Percentiles rank a stretch among this genome's conserved stretches.
Conservation (phyloP, 2,797 vertebrate genomes). For the Brachyrhaphis roseni region DNA sequence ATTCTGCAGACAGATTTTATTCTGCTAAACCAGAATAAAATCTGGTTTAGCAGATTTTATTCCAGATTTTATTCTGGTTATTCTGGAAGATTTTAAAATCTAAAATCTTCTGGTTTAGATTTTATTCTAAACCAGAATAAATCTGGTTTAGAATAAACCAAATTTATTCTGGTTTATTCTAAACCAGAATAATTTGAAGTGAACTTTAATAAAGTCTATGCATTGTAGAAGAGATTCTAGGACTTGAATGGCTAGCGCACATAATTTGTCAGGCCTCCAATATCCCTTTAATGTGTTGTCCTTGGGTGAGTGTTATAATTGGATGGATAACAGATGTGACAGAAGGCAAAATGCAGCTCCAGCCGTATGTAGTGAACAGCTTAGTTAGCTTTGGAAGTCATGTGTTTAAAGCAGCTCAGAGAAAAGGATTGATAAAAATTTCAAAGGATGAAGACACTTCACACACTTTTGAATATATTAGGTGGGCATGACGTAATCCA, state of each 20-base stretch:
- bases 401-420: conserved; percentile 19
- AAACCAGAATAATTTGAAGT: too few relatives aligned
- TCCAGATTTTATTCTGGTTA: too few relatives aligned
- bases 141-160: too few relatives aligned
- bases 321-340: conserved; percentile 57
- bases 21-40: too few relatives aligned
- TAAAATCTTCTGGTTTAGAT: too few relatives aligned
- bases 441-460: conserved; percentile 12
- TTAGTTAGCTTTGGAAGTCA: conserved; percentile 35
- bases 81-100: too few relatives aligned
- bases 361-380: conserved; percentile 33
- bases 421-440: conserved; percentile 36
- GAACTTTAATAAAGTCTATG: conserved; percentile 25
- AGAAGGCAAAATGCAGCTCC: conserved; percentile 42
- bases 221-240: conserved; percentile 34
- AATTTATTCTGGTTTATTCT: too few relatives aligned
- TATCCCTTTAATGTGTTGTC: conserved; percentile 62
- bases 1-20: too few relatives aligned
- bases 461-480: conserved; percentile 6
- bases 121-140: too few relatives aligned
- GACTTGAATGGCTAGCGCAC: conserved; percentile 42
- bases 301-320: conserved; percentile 62
- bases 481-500: not conserved
- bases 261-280: conserved; percentile 53
- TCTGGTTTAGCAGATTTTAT: too few relatives aligned